Percentiles rank a stretch among this genome's conserved stretches.
phyloP scores from a whole-genome alignment of 2,797 vertebrate species.

The Urophycis tenuis region DNA sequence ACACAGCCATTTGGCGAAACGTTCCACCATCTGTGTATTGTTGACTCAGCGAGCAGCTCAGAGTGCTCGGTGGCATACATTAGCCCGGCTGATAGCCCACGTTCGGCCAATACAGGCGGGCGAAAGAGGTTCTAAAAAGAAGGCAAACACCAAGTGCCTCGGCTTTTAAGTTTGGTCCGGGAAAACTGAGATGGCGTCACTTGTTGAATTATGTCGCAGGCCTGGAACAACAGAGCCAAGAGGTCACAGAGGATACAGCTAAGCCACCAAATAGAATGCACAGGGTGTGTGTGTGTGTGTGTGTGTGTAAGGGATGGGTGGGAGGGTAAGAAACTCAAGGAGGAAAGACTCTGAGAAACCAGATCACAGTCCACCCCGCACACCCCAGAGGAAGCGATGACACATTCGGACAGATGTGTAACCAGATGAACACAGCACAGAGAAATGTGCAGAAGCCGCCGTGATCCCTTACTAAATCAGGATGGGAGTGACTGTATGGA shows the following conservation, averaged over 20 bases:
- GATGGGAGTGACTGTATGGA: not conserved
- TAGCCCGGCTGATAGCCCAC: slow-evolving; percentile 5
- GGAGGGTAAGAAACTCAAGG: not conserved
- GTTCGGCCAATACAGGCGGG: slow-evolving; percentile 9
- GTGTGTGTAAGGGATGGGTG: too few relatives aligned
- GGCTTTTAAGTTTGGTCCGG: not conserved
- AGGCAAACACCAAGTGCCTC: not conserved
- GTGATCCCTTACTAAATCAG: not conserved
- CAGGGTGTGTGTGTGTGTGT: not conserved
- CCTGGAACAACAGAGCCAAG: not conserved
- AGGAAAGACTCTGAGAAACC: not conserved
- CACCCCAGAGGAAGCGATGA: not conserved
- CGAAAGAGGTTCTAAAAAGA: slow-evolving; percentile 7
- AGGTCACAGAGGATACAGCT: not conserved
- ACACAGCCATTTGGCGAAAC: slow-evolving; percentile 3
- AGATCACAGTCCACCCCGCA: not conserved
- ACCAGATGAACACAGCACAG: not conserved
- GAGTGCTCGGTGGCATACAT: slow-evolving; percentile 30
- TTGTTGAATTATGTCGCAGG: slow-evolving; percentile 1
- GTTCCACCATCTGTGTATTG: slow-evolving; percentile 35
- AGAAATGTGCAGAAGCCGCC: not conserved
- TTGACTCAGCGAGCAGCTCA: slow-evolving; percentile 30
- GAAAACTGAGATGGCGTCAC: not conserved
- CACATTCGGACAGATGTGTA: not conserved
- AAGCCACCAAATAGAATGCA: not conserved